Base-by-base conservation (phyloP, 2,888 invertebrate species). In the Iselma pallidipennis region DNA sequence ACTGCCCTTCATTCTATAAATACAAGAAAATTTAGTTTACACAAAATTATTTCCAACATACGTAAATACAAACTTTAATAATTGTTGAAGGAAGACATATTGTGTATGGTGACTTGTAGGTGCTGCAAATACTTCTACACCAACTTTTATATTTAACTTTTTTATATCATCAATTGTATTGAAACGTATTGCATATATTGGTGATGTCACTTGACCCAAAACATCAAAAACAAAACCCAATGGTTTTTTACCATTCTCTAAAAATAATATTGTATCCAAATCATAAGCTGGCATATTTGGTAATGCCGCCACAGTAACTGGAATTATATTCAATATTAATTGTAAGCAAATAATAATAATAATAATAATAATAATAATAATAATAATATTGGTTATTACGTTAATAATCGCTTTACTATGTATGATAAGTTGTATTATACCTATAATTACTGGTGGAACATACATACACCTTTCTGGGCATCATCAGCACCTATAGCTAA, bases 101-200 rank as follows among this genome's bases (percentile, higher is more conserved):
- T 86, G 87, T 45, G 94, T 91, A 77, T 94, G 89, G 29, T 87
- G 82, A 1, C 89, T 89, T 71, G 88, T 85, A 0, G 95, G 96
- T 19, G 95, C 96, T 73, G 90, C 92, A 82, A 87, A 97, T 4
- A 97, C 93, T 7, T 85, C 85, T 78, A 87, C 85, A 52, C 92
- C 94, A 52, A 87, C 80, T 69, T 83, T 78, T 2, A 94, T 86
- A 51, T 88, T 88, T 65, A 87, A 87, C 49, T 87, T 85, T 50
- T 85, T 79, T 55, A 94, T 92, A 76, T 97, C 93, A 55, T 91
- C 87, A 10, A 80, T 78, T 0, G 87, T 89, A 82, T 96, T 96
- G 81, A 97, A 97, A 2, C 96, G 86, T n/a, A 98, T 87, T 69
- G 92, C 91, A 81, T 98, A 98, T 69, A 91, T 86, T 0, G 98